Percentiles rank a stretch among this genome's conserved stretches.
phyloP scores from a whole-genome alignment of 2,888 invertebrate species.

The Yponomeuta cagnagella region DNA sequence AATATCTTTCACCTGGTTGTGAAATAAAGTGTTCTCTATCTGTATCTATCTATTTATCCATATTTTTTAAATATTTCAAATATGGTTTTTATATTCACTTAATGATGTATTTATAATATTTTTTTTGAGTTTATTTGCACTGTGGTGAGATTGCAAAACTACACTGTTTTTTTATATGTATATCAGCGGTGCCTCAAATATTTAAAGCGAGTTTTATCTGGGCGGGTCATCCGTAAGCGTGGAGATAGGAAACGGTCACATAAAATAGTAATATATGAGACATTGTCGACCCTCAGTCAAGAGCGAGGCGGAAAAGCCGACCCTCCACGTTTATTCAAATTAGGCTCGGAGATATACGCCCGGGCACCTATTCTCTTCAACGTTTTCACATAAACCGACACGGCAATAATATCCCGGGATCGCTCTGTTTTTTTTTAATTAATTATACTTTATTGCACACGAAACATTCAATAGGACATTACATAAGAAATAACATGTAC shows the following conservation, averaged over 20 bases:
- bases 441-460: too few relatives aligned
- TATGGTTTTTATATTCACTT: too few relatives aligned
- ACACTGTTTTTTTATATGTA: not conserved
- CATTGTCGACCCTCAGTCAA: conserved; percentile 48
- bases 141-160: too few relatives aligned
- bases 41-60: too few relatives aligned
- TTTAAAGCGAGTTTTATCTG: conserved; percentile 18
- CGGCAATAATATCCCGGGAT: not conserved
- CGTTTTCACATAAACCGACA: not conserved
- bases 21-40: too few relatives aligned
- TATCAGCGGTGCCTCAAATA: not conserved
- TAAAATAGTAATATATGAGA: conserved; percentile 54
- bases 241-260: conserved; percentile 41
- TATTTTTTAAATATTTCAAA: too few relatives aligned
- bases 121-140: too few relatives aligned
- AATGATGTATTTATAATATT: too few relatives aligned
- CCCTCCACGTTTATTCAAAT: conserved; percentile 52
- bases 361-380: conserved; percentile 21
- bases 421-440: too few relatives aligned
- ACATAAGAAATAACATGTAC: too few relatives aligned
- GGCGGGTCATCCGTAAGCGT: conserved; percentile 25
- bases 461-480: too few relatives aligned
- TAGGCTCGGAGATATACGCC: conserved; percentile 40
- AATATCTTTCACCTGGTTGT: too few relatives aligned
- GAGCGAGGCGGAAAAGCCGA: conserved; percentile 30